Conservation (phyloP, 2,797 vertebrate genomes). For the Astyanax mexicanus region DNA sequence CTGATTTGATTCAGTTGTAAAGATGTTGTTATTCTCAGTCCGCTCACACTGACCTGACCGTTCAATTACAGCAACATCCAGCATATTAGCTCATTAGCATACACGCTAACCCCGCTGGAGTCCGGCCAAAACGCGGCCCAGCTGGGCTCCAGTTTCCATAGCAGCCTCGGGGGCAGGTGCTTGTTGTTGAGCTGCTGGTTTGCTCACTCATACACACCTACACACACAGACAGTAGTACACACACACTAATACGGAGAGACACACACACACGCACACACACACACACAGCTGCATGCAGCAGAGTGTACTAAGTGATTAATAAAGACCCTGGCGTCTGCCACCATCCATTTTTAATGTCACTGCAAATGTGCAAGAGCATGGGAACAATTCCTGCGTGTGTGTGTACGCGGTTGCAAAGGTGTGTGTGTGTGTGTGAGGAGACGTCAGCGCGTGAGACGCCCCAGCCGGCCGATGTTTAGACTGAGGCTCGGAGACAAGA, state of each 20-base stretch:
- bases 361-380: slow-evolving; percentile 25
- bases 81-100: slow-evolving; percentile 80
- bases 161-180: slow-evolving; percentile 19
- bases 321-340: slow-evolving; percentile 58
- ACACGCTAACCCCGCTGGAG: slow-evolving; percentile 71
- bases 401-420: not conserved
- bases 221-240: not conserved
- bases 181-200: slow-evolving; percentile 14
- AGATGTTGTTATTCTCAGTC: slow-evolving; percentile 68
- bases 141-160: slow-evolving; percentile 18
- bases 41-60: slow-evolving; percentile 61
- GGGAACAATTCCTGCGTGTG: not conserved
- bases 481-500: not conserved
- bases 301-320: slow-evolving; percentile 63
- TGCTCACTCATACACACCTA: slow-evolving; percentile 39
- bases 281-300: slow-evolving; percentile 38
- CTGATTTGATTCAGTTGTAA: slow-evolving; percentile 24
- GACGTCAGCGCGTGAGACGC: not conserved
- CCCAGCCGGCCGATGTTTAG: slow-evolving; percentile 20
- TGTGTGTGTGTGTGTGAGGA: not conserved
- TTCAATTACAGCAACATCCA: slow-evolving; percentile 80
- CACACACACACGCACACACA: slow-evolving; percentile 27
- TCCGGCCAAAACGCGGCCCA: slow-evolving; percentile 56
- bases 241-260: not conserved
- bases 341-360: slow-evolving; percentile 53